These are phyloP conservation scores for Aphaenogaster ashmeadi DNA, from an alignment of 1,140 invertebrate species.

Conservation along the genomic window DNA sequence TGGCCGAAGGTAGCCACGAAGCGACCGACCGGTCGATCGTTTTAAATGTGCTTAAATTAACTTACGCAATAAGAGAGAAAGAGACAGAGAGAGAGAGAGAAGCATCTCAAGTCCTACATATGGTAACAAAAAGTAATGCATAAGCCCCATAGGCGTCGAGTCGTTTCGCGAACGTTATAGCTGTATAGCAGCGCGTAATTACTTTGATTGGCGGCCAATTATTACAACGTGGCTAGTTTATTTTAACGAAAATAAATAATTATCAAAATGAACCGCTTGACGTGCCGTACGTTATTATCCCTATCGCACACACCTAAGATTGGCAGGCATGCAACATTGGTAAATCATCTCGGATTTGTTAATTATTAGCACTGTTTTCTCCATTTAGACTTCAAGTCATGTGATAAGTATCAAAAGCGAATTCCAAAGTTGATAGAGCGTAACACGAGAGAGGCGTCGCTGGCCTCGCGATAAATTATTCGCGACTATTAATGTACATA, in stretches of 20 bases:
- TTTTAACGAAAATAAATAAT: conserved; percentile 63
- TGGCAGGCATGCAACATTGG: conserved; percentile 17
- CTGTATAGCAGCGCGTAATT: conserved; percentile 32
- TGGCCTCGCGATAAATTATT: conserved; percentile 23
- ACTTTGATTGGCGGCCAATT: conserved; percentile 60
- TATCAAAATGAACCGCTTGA: conserved; percentile 28
- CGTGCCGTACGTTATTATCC: conserved; percentile 41
- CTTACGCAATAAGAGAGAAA: conserved; percentile 27
- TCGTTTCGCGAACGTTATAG: conserved; percentile 8
- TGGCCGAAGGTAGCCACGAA: conserved; percentile 6
- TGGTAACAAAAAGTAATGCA: conserved; percentile 34
- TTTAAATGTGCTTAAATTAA: conserved; percentile 54
- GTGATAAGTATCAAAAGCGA: conserved; percentile 37
- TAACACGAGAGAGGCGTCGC: conserved; percentile 19
- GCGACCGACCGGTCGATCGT: conserved; percentile 32
- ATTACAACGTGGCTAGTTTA: conserved; percentile 35
- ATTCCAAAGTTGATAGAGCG: conserved; percentile 30
- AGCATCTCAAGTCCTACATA: conserved; percentile 14
- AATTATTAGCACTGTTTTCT: conserved; percentile 41
- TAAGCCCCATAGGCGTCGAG: conserved; percentile 22
- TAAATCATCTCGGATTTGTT: conserved; percentile 45
- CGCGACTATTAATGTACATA: not conserved
- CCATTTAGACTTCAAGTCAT: conserved; percentile 3
- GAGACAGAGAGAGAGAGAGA: conserved; percentile 5
- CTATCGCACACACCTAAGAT: not conserved